Base-by-base conservation (phyloP, 2,888 invertebrate genomes). In the Dexiosoma caninum region DNA sequence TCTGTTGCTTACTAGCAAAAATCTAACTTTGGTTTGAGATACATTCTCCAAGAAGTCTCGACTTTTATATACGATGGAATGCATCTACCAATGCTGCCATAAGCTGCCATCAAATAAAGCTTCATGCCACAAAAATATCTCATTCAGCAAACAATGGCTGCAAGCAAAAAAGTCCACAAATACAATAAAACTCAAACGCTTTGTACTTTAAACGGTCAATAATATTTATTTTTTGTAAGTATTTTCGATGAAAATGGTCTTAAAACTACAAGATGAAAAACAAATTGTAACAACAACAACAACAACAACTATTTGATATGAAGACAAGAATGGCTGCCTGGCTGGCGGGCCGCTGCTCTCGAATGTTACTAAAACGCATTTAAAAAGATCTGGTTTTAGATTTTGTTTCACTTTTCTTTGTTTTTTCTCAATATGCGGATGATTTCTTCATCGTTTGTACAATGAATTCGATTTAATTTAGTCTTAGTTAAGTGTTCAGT, bases 11-110 rank as follows among this genome's bases (percentile, higher is more conserved):
- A 85, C 90, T 87, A 85, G 84, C 86, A 86, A 87, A 87, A 88
- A 86, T 87, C 87, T 89, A 86, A 85, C 85, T 89, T 85, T 85
- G 86, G 80, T 90, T 88, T 90, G 89, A 89, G 88, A 88, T 88
- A 86, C 84, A 86, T 86, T 86, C 85, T 83, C 84, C 83, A 84
- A 86, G 84, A 83, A 85, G 85, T 85, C 85, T 87, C 86, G 85
- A 88, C 88, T 89, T 90, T 89, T 90, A 90, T 90, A 90, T 84
- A 81, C 84, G 49, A 32, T 57, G 72, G 72, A 81, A 81, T 81
- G 57, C 66, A 60, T 46, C 69, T 67, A 16, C 51, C 37, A 72
- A 35, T 59, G 44, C 60, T 62, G 72, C 69, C 71, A 72, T 62
- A 69, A 46, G 72, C 64, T 37, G 72, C 32, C 76, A 74, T 67